Conservation (phyloP, 1,140 invertebrate species). For the Brachionus paranguensis region DNA sequence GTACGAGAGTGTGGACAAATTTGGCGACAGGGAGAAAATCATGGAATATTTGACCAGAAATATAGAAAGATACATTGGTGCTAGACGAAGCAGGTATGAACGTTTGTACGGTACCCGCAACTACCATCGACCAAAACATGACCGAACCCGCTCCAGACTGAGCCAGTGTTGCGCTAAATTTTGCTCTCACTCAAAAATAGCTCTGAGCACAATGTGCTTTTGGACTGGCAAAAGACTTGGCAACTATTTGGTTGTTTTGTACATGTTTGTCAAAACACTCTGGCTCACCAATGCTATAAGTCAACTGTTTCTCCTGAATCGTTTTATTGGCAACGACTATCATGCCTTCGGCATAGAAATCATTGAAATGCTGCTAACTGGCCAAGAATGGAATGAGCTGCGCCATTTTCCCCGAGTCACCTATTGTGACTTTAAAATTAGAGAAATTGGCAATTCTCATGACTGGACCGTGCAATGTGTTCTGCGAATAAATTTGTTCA, state of each 20-base stretch:
- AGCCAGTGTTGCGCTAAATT: background rate
- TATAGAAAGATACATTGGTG: slow-evolving; percentile 28
- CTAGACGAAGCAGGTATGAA: slow-evolving; percentile 32
- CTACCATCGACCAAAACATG: background rate
- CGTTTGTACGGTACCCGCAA: slow-evolving; percentile 10
- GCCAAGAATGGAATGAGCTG: slow-evolving; percentile 53
- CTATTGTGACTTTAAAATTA: slow-evolving; percentile 47
- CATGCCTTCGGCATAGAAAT: slow-evolving; percentile 54
- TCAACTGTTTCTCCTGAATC: slow-evolving; percentile 59
- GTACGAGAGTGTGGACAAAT: slow-evolving; percentile 38
- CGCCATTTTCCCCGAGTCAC: slow-evolving; percentile 58
- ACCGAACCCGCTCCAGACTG: background rate
- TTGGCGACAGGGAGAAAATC: slow-evolving; percentile 23
- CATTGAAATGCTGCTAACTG: slow-evolving; percentile 51
- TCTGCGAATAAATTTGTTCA: slow-evolving; percentile 36
- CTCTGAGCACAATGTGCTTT: slow-evolving; percentile 19
- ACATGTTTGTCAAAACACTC: slow-evolving; percentile 57
- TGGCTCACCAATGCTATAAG: slow-evolving; percentile 58
- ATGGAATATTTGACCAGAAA: slow-evolving; percentile 34
- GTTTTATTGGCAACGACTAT: slow-evolving; percentile 58
- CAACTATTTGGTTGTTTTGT: slow-evolving; percentile 46
- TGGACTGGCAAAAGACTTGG: slow-evolving; percentile 23
- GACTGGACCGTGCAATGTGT: slow-evolving; percentile 40
- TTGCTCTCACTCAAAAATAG: background rate
- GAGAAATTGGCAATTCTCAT: slow-evolving; percentile 37